A percentile compares a stretch with the other conserved stretches of the same genome.
Conservation (phyloP, 1,140 invertebrate genomes). For the Nephila pilipes region DNA sequence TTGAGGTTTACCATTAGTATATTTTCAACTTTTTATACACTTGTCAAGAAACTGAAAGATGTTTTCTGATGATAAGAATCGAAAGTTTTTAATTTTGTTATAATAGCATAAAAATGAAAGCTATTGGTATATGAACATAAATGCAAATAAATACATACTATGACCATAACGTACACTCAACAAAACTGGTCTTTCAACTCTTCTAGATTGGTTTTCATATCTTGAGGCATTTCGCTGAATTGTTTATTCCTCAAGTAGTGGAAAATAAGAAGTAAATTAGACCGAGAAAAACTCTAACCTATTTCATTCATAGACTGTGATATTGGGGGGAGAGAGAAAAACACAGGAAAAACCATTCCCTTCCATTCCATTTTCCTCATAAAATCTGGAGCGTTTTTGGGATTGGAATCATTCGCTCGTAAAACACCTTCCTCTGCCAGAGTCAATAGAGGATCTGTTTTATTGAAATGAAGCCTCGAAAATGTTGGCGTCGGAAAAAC, state of each 20-base stretch:
- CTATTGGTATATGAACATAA: no score
- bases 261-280: not conserved
- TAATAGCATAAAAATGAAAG: no score
- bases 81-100: no score
- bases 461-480: not conserved
- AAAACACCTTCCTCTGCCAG: not conserved
- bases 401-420: slow-evolving; percentile 27
- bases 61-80: no score
- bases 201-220: no score
- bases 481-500: not conserved
- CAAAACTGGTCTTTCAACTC: no score
- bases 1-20: no score
- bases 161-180: no score
- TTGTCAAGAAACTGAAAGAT: no score
- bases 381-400: not conserved
- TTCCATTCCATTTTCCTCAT: not conserved
- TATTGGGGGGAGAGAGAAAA: not conserved
- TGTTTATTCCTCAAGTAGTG: not conserved
- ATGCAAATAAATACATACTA: no score
- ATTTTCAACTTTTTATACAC: no score
- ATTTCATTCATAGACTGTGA: not conserved
- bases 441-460: slow-evolving; percentile 10
- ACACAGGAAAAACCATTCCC: not conserved
- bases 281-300: not conserved
- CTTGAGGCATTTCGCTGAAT: no score